Conservation (phyloP, 2,888 invertebrate genomes). For the Lottia gigantea region DNA sequence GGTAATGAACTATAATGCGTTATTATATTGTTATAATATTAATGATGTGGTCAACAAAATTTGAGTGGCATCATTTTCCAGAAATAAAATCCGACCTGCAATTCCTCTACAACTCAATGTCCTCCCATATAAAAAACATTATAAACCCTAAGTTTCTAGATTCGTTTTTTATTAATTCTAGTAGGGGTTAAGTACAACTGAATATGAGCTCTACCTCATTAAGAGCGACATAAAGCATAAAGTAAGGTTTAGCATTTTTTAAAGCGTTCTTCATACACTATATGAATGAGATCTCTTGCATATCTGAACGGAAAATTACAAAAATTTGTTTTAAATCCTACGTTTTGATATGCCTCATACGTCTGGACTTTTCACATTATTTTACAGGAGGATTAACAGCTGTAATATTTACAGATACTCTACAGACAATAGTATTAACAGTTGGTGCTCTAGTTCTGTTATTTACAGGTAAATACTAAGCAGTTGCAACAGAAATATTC, state of each 20-base stretch:
- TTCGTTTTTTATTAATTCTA: not conserved
- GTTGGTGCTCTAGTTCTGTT: constrained; percentile 25
- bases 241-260: too few species aligned
- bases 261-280: too few species aligned
- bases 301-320: too few species aligned
- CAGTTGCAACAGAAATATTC: too few species aligned
- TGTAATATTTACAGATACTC: constrained; percentile 33
- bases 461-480: constrained; percentile 18
- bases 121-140: not conserved
- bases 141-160: too few species aligned
- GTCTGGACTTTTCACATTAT: not conserved
- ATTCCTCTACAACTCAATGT: constrained; percentile 10
- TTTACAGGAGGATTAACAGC: constrained; percentile 30
- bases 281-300: too few species aligned
- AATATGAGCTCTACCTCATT: too few species aligned
- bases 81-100: not conserved
- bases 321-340: too few species aligned
- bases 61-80: not conserved
- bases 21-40: too few species aligned
- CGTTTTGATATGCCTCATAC: not conserved
- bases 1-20: constrained; percentile 35
- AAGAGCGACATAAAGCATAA: too few species aligned
- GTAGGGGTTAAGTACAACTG: too few species aligned
- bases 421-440: constrained; percentile 28
- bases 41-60: too few species aligned